A percentile compares a stretch with the other conserved stretches of the same genome.
phyloP scores from a whole-genome alignment of 2,113 vertebrate genomes.

The Ascaphus truei region DNA sequence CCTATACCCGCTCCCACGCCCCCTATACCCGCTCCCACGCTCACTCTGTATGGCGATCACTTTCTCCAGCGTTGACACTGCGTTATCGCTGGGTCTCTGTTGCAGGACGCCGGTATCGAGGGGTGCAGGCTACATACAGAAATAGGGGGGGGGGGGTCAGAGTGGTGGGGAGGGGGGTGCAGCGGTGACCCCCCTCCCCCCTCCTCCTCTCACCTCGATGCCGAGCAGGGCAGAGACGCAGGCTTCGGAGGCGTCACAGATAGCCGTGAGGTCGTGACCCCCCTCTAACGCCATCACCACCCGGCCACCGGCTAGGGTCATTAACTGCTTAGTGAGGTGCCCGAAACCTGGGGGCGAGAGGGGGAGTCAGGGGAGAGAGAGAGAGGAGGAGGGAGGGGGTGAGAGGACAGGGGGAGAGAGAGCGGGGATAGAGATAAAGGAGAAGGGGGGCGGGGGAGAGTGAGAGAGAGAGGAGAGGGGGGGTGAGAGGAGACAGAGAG shows the following conservation, averaged over 20 bases:
- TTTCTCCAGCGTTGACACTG: slow-evolving; percentile 81
- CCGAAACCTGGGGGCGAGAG: slow-evolving; percentile 67
- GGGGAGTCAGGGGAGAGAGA: background rate
- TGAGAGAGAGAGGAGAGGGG: background rate
- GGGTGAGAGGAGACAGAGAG: background rate
- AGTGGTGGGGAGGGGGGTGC: accelerated
- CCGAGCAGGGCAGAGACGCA: slow-evolving; percentile 77
- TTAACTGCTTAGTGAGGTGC: slow-evolving; percentile 81
- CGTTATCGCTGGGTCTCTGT: slow-evolving; percentile 81
- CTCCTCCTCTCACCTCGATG: slow-evolving; percentile 62
- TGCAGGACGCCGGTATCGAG: slow-evolving; percentile 76
- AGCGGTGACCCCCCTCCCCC: background rate
- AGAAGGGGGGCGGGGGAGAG: background rate
- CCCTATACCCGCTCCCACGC: slow-evolving; percentile 53
- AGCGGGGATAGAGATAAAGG: no score
- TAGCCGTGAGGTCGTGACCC: slow-evolving; percentile 82
- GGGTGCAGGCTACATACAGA: slow-evolving; percentile 67
- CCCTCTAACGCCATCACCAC: slow-evolving; percentile 82
- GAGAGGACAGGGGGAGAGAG: background rate
- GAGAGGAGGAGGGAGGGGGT: background rate
- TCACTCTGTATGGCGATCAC: slow-evolving; percentile 88
- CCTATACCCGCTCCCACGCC: slow-evolving; percentile 40
- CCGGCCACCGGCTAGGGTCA: slow-evolving; percentile 76
- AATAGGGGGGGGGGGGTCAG: background rate
- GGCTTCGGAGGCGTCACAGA: slow-evolving; percentile 81